Conservation (phyloP, 2,797 vertebrate genomes). For the Lophius americanus region DNA sequence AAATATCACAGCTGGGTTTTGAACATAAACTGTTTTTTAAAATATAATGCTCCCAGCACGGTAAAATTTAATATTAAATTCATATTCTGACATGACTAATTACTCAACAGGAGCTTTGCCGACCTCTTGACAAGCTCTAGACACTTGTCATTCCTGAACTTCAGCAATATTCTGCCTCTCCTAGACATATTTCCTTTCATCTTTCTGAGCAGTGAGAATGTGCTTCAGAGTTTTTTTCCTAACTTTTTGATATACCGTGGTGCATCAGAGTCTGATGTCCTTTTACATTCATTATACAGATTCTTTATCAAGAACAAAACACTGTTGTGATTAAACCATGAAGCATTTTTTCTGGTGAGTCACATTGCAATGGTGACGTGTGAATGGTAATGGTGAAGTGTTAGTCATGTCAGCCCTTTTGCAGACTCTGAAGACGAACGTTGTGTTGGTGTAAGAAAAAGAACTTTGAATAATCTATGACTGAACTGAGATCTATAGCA, state of each 20-base stretch:
- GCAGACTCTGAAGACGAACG: slow-evolving; percentile 46
- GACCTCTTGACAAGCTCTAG: slow-evolving; percentile 1
- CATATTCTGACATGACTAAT: slow-evolving; percentile 24
- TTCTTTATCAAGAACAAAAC: slow-evolving; percentile 34
- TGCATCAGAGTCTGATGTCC: slow-evolving; percentile 40
- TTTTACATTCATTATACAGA: slow-evolving; percentile 47
- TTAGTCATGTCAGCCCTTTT: slow-evolving; percentile 34
- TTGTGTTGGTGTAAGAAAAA: too few species aligned
- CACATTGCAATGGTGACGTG: slow-evolving; percentile 63
- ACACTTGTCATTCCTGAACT: slow-evolving; percentile 15
- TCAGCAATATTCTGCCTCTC: background rate
- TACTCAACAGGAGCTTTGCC: background rate
- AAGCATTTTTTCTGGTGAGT: slow-evolving; percentile 59
- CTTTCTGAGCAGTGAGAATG: slow-evolving; percentile 19
- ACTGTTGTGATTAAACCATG: slow-evolving; percentile 23
- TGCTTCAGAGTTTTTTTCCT: slow-evolving; percentile 17
- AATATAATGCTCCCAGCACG: slow-evolving; percentile 20
- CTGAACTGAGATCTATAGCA: too few species aligned
- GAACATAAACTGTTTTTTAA: slow-evolving; percentile 17
- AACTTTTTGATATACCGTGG: slow-evolving; percentile 23
- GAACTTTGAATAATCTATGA: too few species aligned
- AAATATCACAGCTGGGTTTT: slow-evolving; percentile 5
- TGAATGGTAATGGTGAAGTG: too few species aligned
- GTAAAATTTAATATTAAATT: slow-evolving; percentile 9
- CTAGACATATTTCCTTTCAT: background rate